Percentiles rank a stretch among this genome's conserved stretches.
These are phyloP conservation scores for Polyploca ridens DNA, from an alignment of 2,888 invertebrate species.

Conservation along the genomic window DNA sequence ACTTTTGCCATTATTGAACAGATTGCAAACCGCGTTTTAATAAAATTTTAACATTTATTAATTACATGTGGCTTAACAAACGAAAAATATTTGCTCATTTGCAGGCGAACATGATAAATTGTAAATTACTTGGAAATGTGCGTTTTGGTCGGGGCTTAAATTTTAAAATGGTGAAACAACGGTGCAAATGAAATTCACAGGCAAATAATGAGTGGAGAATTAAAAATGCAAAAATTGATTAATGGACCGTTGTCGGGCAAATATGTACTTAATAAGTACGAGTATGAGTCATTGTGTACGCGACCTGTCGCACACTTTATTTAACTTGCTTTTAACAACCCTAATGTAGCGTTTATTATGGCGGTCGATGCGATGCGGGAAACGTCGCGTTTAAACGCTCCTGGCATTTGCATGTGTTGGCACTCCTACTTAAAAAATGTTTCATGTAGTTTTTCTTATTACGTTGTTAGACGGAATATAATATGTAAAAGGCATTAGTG, in stretches of 20 bases:
- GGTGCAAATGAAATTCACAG: slow-evolving; percentile 74
- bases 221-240: slow-evolving; percentile 84
- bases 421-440: background rate
- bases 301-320: slow-evolving; percentile 34
- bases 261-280: slow-evolving; percentile 72
- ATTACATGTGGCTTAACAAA: slow-evolving; percentile 78
- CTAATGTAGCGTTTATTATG: slow-evolving; percentile 19
- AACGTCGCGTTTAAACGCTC: slow-evolving; percentile 12
- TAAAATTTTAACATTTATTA: slow-evolving; percentile 73
- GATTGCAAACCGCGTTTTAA: slow-evolving; percentile 62
- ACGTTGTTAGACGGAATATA: background rate
- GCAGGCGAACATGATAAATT: slow-evolving; percentile 79
- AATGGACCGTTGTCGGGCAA: slow-evolving; percentile 74
- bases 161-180: slow-evolving; percentile 75
- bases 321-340: slow-evolving; percentile 22
- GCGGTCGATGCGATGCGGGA: slow-evolving; percentile 1
- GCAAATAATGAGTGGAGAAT: slow-evolving; percentile 81
- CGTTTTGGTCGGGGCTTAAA: slow-evolving; percentile 71
- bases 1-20: slow-evolving; percentile 48
- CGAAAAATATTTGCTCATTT: slow-evolving; percentile 81
- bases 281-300: slow-evolving; percentile 38
- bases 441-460: background rate
- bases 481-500: too few species aligned
- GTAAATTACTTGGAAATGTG: slow-evolving; percentile 81
- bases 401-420: background rate